Base-by-base conservation (phyloP, 1,140 invertebrate species). In the Battus philenor region DNA sequence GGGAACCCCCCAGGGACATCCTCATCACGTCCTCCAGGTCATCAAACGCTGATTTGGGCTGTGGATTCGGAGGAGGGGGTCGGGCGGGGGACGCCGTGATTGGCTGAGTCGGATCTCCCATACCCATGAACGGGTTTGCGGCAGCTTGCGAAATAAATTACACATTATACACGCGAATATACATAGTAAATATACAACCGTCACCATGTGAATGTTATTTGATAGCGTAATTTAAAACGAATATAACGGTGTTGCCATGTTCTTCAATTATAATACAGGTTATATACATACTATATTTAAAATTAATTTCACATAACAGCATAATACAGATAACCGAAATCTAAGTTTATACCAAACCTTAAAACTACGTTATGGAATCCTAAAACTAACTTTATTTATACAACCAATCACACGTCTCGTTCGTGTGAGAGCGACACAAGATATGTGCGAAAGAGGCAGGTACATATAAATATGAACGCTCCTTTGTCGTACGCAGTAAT, bases 1-100 rank as follows among this genome's bases (percentile, higher is more conserved):
- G 90, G 50, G 90, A 90, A 26, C 88, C 89, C 43, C 90, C 90
- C 61, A 91, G 86, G 33, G 90, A 90, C 87, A 90, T 89, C 9
- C 89, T 81, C 71, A 93, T 92, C 49, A 88, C 90, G 66, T 91
- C 90, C 66, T 92, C 91, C 24, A 93, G 81, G 66, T 93, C 91
- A 58, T 92, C 91, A 64, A 92, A 89, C 11, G 91, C 91, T 59
- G 88, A 91, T 66, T 91, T 91, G 33, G 86, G 80, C 36, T 87
- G 74, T 33, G 74, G 55, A 30, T 83, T 68, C 13, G 84, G 71
- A 26, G 78, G 69, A 13, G 67, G 66, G 10, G 86, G 85, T 52
- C 87, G 87, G 49, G 88, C 87, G 51, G 87, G 72, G 55, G 83
- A 73, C 30, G 81, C 70, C 60, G 73, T 54, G n/a, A 75, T 77